These are phyloP conservation scores for Horisme vitalbata DNA, from an alignment of 2,888 invertebrate species.

Conservation along the genomic window DNA sequence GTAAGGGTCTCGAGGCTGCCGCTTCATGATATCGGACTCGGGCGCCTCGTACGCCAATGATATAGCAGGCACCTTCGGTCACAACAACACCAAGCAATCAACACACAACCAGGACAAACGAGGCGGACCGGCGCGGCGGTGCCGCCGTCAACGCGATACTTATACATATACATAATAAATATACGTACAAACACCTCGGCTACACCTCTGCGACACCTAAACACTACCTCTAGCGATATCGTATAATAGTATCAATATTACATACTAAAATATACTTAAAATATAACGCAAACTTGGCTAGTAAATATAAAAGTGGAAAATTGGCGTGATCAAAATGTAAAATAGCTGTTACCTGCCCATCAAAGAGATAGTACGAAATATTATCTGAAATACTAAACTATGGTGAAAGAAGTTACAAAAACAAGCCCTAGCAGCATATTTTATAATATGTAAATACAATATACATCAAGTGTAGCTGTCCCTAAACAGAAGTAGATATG, in stretches of 20 bases:
- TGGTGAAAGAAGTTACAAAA: slow-evolving; percentile 60
- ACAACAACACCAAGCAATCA: slow-evolving; percentile 83
- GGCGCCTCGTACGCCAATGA: slow-evolving; percentile 99
- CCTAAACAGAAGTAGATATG: slow-evolving; percentile 35
- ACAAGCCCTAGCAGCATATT: slow-evolving; percentile 66
- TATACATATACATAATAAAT: slow-evolving; percentile 56
- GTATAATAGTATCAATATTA: slow-evolving; percentile 45
- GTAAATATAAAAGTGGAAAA: slow-evolving; percentile 60
- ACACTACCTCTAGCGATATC: slow-evolving; percentile 56
- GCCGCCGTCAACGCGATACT: slow-evolving; percentile 43
- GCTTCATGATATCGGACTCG: slow-evolving; percentile 99
- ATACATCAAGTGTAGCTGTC: slow-evolving; percentile 49
- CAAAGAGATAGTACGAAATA: slow-evolving; percentile 50
- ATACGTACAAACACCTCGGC: slow-evolving; percentile 58
- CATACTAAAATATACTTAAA: slow-evolving; percentile 53
- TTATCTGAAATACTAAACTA: slow-evolving; percentile 68
- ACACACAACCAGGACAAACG: slow-evolving; percentile 51
- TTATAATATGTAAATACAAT: slow-evolving; percentile 47
- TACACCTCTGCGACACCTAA: slow-evolving; percentile 42
- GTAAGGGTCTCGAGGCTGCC: slow-evolving; percentile 98
- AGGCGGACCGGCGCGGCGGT: slow-evolving; percentile 34
- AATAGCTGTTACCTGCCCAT: slow-evolving; percentile 59
- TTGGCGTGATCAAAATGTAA: slow-evolving; percentile 66
- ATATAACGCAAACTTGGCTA: slow-evolving; percentile 63
- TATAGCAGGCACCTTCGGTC: slow-evolving; percentile 97